A percentile compares a stretch with the other conserved stretches of the same genome.
These are phyloP conservation scores for Drosophila ezoana DNA, from an alignment of 2,888 invertebrate species.

Conservation along the genomic window DNA sequence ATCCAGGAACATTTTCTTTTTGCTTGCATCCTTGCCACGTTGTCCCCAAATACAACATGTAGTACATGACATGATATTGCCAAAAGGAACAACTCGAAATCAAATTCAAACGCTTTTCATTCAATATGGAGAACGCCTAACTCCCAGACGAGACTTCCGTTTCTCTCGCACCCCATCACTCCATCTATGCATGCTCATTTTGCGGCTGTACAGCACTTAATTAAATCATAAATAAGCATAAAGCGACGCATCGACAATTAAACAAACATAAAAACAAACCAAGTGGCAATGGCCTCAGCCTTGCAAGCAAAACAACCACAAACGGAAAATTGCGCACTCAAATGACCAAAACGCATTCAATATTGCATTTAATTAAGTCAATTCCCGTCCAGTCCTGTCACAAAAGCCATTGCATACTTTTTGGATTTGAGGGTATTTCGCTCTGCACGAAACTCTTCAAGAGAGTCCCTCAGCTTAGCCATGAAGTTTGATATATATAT, in stretches of 20 bases:
- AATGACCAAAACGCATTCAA: slow-evolving; percentile 74
- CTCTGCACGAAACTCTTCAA: not conserved
- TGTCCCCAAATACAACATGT: too few relatives aligned
- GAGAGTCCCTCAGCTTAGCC: not conserved
- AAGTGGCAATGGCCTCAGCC: slow-evolving; percentile 58
- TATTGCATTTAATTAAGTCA: slow-evolving; percentile 80
- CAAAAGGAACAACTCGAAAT: slow-evolving; percentile 64
- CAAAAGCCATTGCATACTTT: slow-evolving; percentile 54
- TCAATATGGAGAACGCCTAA: slow-evolving; percentile 21
- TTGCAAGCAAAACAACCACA: slow-evolving; percentile 36
- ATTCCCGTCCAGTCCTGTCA: slow-evolving; percentile 47
- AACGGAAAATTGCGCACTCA: slow-evolving; percentile 72
- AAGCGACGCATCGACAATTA: slow-evolving; percentile 78
- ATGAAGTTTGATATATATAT: not conserved
- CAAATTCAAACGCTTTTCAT: slow-evolving; percentile 67
- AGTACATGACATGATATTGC: slow-evolving; percentile 15
- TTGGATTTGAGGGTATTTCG: slow-evolving; percentile 30
- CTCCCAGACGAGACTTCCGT: slow-evolving; percentile 14
- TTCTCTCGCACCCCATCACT: too few relatives aligned
- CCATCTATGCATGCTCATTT: slow-evolving; percentile 54
- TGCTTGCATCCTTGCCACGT: too few relatives aligned
- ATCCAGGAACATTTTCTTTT: too few relatives aligned
- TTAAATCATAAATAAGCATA: slow-evolving; percentile 81
- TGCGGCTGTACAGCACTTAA: slow-evolving; percentile 69
- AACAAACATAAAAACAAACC: slow-evolving; percentile 76